Evolutionary conservation across 2,888 invertebrate genomes (phyloP).

Genomic region (Trachelus troglodyta): DNA sequence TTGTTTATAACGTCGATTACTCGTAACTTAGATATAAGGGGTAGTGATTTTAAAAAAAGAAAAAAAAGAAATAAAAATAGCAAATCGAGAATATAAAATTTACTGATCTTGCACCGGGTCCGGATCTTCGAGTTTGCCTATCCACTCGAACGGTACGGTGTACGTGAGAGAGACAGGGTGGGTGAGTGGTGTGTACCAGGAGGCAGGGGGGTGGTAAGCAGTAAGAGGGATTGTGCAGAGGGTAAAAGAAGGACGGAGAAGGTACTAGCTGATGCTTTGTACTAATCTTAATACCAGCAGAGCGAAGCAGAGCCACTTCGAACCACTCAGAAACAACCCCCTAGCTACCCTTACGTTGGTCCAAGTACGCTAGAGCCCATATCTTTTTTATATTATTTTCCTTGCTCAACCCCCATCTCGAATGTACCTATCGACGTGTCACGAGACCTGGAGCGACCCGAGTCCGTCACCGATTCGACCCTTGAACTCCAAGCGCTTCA

Average conservation of each 20-base stretch:
- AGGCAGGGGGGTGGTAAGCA: constrained; percentile 24
- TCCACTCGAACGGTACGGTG: not conserved
- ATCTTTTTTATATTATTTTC: constrained; percentile 8
- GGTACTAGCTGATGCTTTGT: constrained; percentile 49
- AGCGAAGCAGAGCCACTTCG: constrained; percentile 40
- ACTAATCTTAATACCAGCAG: constrained; percentile 57
- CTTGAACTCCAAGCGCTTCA: not conserved
- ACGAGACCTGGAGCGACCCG: not conserved
- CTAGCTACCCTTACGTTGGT: constrained; percentile 18
- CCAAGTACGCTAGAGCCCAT: constrained; percentile 7
- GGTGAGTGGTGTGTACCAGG: not conserved
- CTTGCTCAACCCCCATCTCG: constrained; percentile 11
- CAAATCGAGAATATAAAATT: not conserved
- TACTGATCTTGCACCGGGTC: not conserved
- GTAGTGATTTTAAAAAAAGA: not conserved
- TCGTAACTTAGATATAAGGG: not conserved
- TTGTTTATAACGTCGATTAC: not conserved
- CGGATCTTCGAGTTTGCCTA: not conserved
- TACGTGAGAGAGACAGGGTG: not conserved
- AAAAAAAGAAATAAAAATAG: not conserved
- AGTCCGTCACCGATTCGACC: not conserved
- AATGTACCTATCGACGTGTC: not conserved
- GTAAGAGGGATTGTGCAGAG: constrained; percentile 5
- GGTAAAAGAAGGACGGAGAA: constrained; percentile 21
- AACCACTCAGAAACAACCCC: constrained; percentile 42